A percentile compares a stretch with the other conserved stretches of the same genome.
phyloP scores from a whole-genome alignment of 2,888 invertebrate genomes.

The Pomacea canaliculata region DNA sequence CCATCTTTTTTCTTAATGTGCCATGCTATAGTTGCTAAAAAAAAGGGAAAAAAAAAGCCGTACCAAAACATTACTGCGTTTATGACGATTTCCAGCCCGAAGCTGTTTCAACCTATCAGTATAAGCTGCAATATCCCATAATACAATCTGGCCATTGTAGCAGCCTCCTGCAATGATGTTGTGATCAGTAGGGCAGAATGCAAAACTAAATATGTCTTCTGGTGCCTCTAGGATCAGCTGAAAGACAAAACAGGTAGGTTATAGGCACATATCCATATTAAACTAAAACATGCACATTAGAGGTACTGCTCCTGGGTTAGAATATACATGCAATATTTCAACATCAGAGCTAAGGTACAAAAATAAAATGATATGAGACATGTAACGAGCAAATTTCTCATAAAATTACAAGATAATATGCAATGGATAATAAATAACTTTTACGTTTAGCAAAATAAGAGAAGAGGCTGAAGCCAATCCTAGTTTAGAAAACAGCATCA shows the following conservation, averaged over 20 bases:
- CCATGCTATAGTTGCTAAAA: too few species aligned
- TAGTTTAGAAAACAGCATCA: too few species aligned
- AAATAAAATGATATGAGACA: too few species aligned
- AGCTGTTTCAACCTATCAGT: slow-evolving; percentile 65
- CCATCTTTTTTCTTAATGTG: too few species aligned
- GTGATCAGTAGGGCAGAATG: slow-evolving; percentile 67
- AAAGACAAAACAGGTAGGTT: slow-evolving; percentile 9
- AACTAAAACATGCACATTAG: too few species aligned
- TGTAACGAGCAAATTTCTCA: too few species aligned
- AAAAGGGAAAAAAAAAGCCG: too few species aligned
- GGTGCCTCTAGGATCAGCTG: slow-evolving; percentile 70
- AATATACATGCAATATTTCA: not conserved
- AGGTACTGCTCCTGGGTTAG: not conserved
- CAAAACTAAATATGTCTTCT: slow-evolving; percentile 69
- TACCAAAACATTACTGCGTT: slow-evolving; percentile 59
- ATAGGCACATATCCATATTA: too few species aligned
- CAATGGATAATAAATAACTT: too few species aligned
- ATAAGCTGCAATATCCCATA: slow-evolving; percentile 69
- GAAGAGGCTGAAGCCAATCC: too few species aligned
- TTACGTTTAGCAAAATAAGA: too few species aligned
- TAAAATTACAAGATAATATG: too few species aligned
- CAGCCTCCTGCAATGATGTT: slow-evolving; percentile 70
- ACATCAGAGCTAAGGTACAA: not conserved
- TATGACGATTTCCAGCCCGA: slow-evolving; percentile 59
- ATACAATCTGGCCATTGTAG: slow-evolving; percentile 69